Base-by-base conservation (phyloP, 2,888 invertebrate species). In the Entomobrya proxima region DNA sequence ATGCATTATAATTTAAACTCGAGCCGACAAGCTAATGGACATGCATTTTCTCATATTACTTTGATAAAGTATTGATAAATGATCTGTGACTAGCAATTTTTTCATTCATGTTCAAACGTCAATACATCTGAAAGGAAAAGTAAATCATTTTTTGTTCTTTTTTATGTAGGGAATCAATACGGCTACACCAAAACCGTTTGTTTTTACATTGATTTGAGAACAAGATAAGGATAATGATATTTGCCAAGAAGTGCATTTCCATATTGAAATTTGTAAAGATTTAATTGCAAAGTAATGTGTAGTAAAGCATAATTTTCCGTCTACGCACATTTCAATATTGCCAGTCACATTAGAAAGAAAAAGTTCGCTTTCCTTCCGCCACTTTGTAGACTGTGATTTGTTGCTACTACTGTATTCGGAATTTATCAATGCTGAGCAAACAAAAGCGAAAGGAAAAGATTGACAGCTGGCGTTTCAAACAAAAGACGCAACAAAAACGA, bases 211-310 rank as follows among this genome's bases (percentile, higher is more conserved):
- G 40, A 40, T 47, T 47, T 47, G 47, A 9, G 47, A 15, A 7
- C 47, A n/a, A 47, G 47, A 47, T 47, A 7, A 47, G 13, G n/a
- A 47, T 47, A 47, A 13, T 5, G 6, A 37, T 37, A 15, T 47
- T 13, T 47, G 3, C 5, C 47, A 3, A 13, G 3, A 9, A 13
- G 15, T 2, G 1, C 44, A 44, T 24, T 13, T n/a, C 69, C 44
- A 21, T 44, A 77, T 61, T 77, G 50, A 77, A 77, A 24, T 30
- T 77, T 44, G 77, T 44, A 30, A 61, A 61, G 76, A 76, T 40
- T 61, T 58, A 58, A 77, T 58, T 61, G 40, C 61, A 77, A 27
- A 6, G 44, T 7, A 27, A 2, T 37, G 67, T n/a, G 37, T 40
- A 21, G 40, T 37, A 67, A 35, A 21, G 40, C 21, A 67, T 40